Evolutionary conservation across 1,140 invertebrate species (phyloP).

Genomic region (Colletes latitarsis): DNA sequence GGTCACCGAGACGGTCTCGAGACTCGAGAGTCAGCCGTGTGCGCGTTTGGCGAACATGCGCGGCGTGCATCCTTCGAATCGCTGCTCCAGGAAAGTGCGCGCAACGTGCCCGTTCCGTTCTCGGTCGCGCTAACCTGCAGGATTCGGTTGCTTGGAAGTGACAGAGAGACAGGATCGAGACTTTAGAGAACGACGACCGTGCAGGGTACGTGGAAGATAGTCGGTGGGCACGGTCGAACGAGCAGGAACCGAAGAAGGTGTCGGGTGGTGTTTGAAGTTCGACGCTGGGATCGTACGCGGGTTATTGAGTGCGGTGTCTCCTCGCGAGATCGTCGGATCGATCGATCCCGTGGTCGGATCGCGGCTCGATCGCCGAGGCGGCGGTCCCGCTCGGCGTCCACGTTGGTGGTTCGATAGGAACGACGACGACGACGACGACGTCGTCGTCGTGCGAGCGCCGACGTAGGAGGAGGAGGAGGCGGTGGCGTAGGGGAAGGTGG

Average conservation of each 20-base stretch:
- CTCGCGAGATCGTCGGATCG: background rate
- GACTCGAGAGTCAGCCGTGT: slow-evolving; percentile 24
- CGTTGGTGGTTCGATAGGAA: slow-evolving; percentile 38
- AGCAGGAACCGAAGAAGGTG: no score
- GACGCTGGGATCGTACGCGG: no score
- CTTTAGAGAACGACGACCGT: no score
- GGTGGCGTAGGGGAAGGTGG: slow-evolving; percentile 30
- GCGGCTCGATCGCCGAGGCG: slow-evolving; percentile 32
- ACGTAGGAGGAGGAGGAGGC: slow-evolving; percentile 43
- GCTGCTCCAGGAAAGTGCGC: slow-evolving; percentile 27
- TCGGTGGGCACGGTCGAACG: no score
- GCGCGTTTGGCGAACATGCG: slow-evolving; percentile 40
- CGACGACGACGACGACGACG: slow-evolving; percentile 49
- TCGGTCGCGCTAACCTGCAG: background rate
- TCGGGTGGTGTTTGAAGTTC: no score
- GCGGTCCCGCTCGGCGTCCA: slow-evolving; percentile 20
- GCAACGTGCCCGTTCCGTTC: slow-evolving; percentile 4
- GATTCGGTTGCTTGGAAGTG: no score
- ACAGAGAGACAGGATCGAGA: no score
- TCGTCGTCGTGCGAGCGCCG: slow-evolving; percentile 32
- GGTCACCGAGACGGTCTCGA: slow-evolving; percentile 46
- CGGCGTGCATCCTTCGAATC: slow-evolving; percentile 28
- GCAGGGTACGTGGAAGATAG: no score
- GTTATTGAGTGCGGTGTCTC: background rate
- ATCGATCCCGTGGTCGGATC: slow-evolving; percentile 14